Base-by-base conservation (phyloP, 64 coral and sea anemone species). In the Trachythela sp. region DNA sequence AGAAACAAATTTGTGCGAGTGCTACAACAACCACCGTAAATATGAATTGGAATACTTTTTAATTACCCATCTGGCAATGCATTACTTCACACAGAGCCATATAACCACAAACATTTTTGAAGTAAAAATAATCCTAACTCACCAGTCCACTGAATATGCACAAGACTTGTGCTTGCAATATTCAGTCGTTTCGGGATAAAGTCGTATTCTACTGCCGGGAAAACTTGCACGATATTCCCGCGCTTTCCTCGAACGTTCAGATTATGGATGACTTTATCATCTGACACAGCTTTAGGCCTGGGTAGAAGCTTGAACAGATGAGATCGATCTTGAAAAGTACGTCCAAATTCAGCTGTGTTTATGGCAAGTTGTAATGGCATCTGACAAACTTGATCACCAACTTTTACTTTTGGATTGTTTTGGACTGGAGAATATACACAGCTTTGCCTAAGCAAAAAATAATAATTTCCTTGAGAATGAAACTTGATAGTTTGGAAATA, bases 371-470 rank as follows among this genome's bases (percentile, higher is more conserved):
- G 71, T 36, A 77, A 27, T 35, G 71, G 71, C 71, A 77, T 4
- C 71, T 77, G 71, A n/a, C n/a, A n/a, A 33, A 77, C 71, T 4
- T 35, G 26, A 7, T n/a, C n/a, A n/a, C 71, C 71, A 77, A 77
- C 31, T 77, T 77, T 77, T 15, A 77, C 71, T 77, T 77, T 77
- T 13, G 31, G 71, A 35, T 77, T 77, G 71, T 77, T 77, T 39
- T 13, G 24, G 30, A 77, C 31, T 32, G 71, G 71, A 77, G 71
- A 77, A 14, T 45, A 77, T 18, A 77, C 24, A 13, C 71, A 9
- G 26, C 30, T 77, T 1, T 39, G 2, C 71, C 24, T 45, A n/a
- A n/a, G n/a, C n/a, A n/a, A n/a, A n/a, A n/a, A n/a, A n/a, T n/a
- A n/a, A n/a, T n/a, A n/a, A n/a, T n/a, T n/a, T n/a, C n/a, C n/a